Percentiles rank a stretch among this genome's conserved stretches.
phyloP scores from a whole-genome alignment of 2,113 vertebrate species.

The Phoxinus phoxinus region DNA sequence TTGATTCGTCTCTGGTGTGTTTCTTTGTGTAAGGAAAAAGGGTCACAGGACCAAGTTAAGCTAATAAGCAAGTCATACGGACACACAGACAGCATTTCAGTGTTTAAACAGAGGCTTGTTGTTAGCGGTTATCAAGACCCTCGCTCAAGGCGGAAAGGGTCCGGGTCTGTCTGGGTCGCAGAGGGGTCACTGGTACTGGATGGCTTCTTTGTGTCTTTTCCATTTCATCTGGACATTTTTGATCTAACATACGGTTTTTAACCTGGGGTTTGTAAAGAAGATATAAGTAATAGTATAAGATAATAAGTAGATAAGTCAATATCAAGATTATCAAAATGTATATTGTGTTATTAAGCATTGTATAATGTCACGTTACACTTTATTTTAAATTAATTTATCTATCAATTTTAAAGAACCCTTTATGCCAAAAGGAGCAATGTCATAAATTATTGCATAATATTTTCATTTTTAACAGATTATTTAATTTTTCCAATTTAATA shows the following conservation, averaged over 20 bases:
- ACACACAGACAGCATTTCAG: conserved; percentile 33
- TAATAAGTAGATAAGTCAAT: too few species aligned
- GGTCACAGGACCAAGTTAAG: conserved; percentile 61
- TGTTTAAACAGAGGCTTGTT: conserved; percentile 54
- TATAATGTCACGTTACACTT: too few species aligned
- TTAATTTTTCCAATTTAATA: too few species aligned
- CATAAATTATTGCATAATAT: too few species aligned
- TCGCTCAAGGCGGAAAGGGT: conserved; percentile 14
- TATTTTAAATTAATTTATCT: too few species aligned
- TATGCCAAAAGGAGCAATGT: too few species aligned
- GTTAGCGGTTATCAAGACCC: conserved; percentile 47
- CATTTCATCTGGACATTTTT: neutral
- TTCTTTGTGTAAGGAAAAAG: conserved; percentile 26
- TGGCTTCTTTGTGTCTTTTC: conserved; percentile 19
- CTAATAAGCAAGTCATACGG: conserved; percentile 64
- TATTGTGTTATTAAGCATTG: too few species aligned
- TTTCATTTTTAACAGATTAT: too few species aligned
- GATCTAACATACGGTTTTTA: neutral
- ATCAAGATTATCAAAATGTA: too few species aligned
- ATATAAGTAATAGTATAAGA: neutral
- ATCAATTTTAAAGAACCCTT: too few species aligned
- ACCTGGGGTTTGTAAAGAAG: neutral
- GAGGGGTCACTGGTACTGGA: conserved; percentile 12
- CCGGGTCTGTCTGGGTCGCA: neutral
- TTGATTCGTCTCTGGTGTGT: conserved; percentile 39